Percentiles rank a stretch among this genome's conserved stretches.
Conservation (phyloP, 2,797 vertebrate genomes). For the Lycodopsis pacificus region DNA sequence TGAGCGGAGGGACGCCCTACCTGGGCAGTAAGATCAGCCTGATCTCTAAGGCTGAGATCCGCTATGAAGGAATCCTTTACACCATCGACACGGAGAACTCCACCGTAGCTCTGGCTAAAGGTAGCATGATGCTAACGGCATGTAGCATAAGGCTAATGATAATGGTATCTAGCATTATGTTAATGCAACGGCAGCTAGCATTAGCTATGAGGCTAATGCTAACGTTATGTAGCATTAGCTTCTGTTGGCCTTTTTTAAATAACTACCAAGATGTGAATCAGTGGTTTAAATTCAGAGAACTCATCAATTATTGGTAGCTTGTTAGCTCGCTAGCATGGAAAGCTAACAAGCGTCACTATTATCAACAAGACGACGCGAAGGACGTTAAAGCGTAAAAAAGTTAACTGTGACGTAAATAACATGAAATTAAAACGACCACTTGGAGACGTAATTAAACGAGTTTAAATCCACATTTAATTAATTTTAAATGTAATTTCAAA, state of each 20-base stretch:
- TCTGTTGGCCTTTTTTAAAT: not conserved
- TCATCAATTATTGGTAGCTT: not conserved
- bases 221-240: too few relatives aligned
- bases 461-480: too few relatives aligned
- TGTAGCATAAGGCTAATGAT: not conserved
- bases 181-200: not conserved
- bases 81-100: slow-evolving; percentile 96
- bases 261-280: too few relatives aligned
- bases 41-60: slow-evolving; percentile 92
- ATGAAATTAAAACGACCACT: rapidly evolving
- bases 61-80: slow-evolving; percentile 92
- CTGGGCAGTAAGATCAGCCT: slow-evolving; percentile 96
- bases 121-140: slow-evolving; percentile 64
- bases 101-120: slow-evolving; percentile 95
- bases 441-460: not conserved
- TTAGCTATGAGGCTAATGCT: not conserved
- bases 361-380: not conserved
- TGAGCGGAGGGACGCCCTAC: slow-evolving; percentile 97
- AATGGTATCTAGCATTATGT: not conserved
- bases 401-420: not conserved
- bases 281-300: too few relatives aligned
- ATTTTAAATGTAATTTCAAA: too few relatives aligned
- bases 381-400: not conserved
- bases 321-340: slow-evolving; percentile 5
- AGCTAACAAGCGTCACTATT: not conserved